A percentile compares a stretch with the other conserved stretches of the same genome.
Conservation (phyloP, 2,888 invertebrate genomes). For the Eueremaeus valkanovi region DNA sequence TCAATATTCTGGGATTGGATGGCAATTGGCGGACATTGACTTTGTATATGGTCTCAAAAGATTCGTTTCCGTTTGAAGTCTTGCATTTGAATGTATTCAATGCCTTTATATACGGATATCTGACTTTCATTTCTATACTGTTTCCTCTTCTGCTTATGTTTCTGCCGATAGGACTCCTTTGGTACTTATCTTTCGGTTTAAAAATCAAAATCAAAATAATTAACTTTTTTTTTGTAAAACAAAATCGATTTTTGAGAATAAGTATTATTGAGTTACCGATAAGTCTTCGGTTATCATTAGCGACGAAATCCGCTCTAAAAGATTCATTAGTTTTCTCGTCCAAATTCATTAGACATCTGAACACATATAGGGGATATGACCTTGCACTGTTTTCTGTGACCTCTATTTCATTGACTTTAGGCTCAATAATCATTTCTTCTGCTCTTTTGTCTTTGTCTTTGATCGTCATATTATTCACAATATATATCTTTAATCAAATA, state of each 20-base stretch:
- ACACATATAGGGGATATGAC: neutral
- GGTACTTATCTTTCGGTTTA: neutral
- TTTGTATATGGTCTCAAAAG: neutral
- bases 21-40: neutral
- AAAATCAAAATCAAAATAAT: too few relatives aligned
- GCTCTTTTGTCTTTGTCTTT: neutral
- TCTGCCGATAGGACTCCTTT: neutral
- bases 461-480: neutral
- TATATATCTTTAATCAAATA: neutral
- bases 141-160: neutral
- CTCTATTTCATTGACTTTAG: neutral
- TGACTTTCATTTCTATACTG: neutral
- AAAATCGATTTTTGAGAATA: neutral
- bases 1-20: neutral
- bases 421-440: neutral
- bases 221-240: too few relatives aligned
- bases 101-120: neutral
- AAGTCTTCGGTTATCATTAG: neutral
- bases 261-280: neutral
- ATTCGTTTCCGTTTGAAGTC: neutral
- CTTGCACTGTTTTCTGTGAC: neutral
- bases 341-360: neutral
- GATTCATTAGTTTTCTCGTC: neutral
- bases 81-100: slow-evolving; percentile 10
- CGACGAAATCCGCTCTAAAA: neutral